phyloP scores from a whole-genome alignment of 1,140 invertebrate genomes.

The Zaprionus ornatus region DNA sequence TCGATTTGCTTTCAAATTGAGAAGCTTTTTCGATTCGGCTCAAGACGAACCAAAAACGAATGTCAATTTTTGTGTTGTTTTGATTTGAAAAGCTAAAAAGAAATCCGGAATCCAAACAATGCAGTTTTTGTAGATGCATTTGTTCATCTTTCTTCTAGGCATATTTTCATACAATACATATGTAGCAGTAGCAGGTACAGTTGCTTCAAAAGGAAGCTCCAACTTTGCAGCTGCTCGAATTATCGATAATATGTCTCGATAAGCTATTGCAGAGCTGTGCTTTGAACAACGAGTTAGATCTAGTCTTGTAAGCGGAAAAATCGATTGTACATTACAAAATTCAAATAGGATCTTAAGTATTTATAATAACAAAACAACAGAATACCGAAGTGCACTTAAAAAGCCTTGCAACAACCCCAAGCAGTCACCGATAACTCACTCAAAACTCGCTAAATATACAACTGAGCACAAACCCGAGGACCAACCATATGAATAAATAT shows the following conservation, averaged over 20 bases:
- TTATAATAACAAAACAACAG: slow-evolving; percentile 2
- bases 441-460: slow-evolving; percentile 22
- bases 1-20: slow-evolving; percentile 32
- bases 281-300: slow-evolving; percentile 34
- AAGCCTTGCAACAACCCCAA: slow-evolving; percentile 9
- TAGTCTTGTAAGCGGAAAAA: slow-evolving; percentile 49
- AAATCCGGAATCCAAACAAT: slow-evolving; percentile 17
- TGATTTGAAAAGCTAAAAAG: slow-evolving; percentile 8
- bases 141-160: slow-evolving; percentile 31
- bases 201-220: slow-evolving; percentile 11
- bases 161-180: slow-evolving; percentile 1
- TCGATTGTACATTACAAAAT: slow-evolving; percentile 54
- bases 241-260: slow-evolving; percentile 35
- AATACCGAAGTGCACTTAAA: slow-evolving; percentile 20
- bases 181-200: slow-evolving; percentile 37
- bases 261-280: slow-evolving; percentile 1
- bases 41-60: slow-evolving; percentile 58
- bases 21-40: slow-evolving; percentile 48
- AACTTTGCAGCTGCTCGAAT: slow-evolving; percentile 30
- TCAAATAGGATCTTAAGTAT: slow-evolving; percentile 4
- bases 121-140: slow-evolving; percentile 51
- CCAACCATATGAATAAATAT: slow-evolving; percentile 11
- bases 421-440: slow-evolving; percentile 45
- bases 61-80: slow-evolving; percentile 72
- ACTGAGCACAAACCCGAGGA: slow-evolving; percentile 19